A percentile compares a stretch with the other conserved stretches of the same genome.
Conservation (phyloP, 2,888 invertebrate genomes). For the Hybos culiciformis region DNA sequence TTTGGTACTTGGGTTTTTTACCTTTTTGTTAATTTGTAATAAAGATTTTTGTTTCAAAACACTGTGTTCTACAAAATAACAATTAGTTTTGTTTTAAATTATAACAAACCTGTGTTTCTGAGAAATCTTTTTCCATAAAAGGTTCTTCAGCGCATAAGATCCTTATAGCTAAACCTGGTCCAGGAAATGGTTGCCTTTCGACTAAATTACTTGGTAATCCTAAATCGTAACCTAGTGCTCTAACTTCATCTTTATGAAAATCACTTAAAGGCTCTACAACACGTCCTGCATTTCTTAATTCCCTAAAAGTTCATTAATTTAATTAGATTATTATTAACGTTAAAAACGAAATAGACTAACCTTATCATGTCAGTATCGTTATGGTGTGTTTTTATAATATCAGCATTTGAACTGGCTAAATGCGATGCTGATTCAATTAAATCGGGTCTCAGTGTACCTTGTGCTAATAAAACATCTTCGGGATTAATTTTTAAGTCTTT, state of each 20-base stretch:
- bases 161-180: conserved; percentile 93
- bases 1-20: too few relatives aligned
- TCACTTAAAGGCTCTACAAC: conserved; percentile 97
- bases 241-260: conserved; percentile 97
- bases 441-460: conserved; percentile 94
- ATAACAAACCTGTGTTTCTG: conserved; percentile 66
- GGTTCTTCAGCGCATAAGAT: conserved; percentile 93
- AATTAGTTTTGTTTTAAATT: too few relatives aligned
- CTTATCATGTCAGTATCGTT: conserved; percentile 95
- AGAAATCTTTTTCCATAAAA: conserved; percentile 85
- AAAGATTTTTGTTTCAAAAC: too few relatives aligned
- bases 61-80: too few relatives aligned
- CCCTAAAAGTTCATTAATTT: conserved; percentile 29
- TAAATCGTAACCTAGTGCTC: conserved; percentile 76
- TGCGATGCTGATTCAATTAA: conserved; percentile 93
- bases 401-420: conserved; percentile 74
- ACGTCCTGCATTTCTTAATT: conserved; percentile 57
- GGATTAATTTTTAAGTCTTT: conserved; percentile 76
- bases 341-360: conserved; percentile 27
- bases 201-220: conserved; percentile 78
- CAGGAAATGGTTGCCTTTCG: conserved; percentile 95
- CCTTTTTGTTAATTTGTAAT: too few relatives aligned
- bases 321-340: conserved; percentile 7
- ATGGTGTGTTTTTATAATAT: conserved; percentile 98
- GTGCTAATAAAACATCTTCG: conserved; percentile 84